These are phyloP conservation scores for Carcharodon carcharias DNA, from an alignment of 2,797 vertebrate genomes.

Conservation along the genomic window DNA sequence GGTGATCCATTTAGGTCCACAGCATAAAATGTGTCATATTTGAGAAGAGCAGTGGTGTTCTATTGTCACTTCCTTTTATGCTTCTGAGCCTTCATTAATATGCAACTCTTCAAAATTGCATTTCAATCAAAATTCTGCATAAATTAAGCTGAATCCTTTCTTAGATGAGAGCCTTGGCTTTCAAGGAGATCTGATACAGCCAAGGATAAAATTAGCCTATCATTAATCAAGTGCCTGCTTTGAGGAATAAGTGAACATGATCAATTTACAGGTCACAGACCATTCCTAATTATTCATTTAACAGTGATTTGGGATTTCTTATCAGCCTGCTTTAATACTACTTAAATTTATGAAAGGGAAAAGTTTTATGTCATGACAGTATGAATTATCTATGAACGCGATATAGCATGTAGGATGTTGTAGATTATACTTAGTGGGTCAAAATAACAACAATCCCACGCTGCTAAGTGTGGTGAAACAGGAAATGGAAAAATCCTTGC, in stretches of 20 bases:
- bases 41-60: background rate
- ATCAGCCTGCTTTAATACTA: background rate
- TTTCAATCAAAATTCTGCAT: conserved; percentile 6
- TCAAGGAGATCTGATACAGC: background rate
- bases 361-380: background rate
- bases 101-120: background rate
- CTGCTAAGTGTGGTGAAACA: background rate
- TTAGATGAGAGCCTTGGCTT: background rate
- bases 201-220: background rate
- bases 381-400: background rate
- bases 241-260: background rate
- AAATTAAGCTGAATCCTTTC: background rate
- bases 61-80: background rate
- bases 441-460: background rate
- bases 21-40: background rate
- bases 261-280: background rate
- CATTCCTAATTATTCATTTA: background rate
- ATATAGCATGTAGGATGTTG: background rate
- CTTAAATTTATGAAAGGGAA: background rate
- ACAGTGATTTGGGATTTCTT: background rate
- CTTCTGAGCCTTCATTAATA: background rate
- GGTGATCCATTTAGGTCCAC: background rate
- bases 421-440: background rate
- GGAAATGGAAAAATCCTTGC: background rate
- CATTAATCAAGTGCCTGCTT: background rate